These are phyloP conservation scores for Drosophila subsilvestris DNA, from an alignment of 2,888 invertebrate species.

Conservation along the genomic window DNA sequence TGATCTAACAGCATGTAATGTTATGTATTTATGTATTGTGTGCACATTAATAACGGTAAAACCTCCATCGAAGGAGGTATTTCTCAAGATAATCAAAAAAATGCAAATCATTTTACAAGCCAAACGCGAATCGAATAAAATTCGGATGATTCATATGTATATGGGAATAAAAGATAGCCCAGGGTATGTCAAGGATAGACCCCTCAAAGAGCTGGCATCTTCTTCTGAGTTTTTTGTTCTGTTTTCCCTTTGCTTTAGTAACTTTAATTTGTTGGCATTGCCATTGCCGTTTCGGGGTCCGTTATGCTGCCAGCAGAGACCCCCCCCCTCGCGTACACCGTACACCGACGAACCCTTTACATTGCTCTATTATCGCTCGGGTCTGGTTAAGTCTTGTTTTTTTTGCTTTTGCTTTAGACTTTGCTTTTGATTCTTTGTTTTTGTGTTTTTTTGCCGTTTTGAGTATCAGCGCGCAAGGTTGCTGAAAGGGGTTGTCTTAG, in stretches of 20 bases:
- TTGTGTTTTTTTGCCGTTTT: constrained; percentile 7
- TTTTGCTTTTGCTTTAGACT: constrained; percentile 28
- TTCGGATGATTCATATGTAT: background rate
- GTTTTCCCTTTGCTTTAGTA: constrained; percentile 62
- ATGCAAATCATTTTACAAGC: background rate
- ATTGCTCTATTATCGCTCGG: constrained; percentile 41
- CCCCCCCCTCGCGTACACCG: constrained; percentile 24
- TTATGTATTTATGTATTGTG: too few relatives aligned
- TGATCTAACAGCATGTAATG: too few relatives aligned
- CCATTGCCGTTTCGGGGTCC: constrained; percentile 61
- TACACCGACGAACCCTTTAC: constrained; percentile 29
- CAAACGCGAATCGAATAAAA: background rate
- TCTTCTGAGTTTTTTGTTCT: constrained; percentile 5
- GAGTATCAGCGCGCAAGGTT: constrained; percentile 15
- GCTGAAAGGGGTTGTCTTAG: constrained; percentile 14
- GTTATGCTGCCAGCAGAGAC: constrained; percentile 34
- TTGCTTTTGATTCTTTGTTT: constrained; percentile 14
- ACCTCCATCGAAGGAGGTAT: background rate
- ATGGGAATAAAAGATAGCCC: background rate
- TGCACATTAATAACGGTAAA: background rate
- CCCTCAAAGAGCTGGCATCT: background rate
- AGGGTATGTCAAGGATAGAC: background rate
- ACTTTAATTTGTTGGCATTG: constrained; percentile 75
- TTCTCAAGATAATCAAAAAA: background rate
- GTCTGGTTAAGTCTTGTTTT: constrained; percentile 39